Percentiles rank a stretch among this genome's conserved stretches.
These are phyloP conservation scores for Drosophila leontia DNA, from an alignment of 1,140 invertebrate genomes.

Conservation along the genomic window DNA sequence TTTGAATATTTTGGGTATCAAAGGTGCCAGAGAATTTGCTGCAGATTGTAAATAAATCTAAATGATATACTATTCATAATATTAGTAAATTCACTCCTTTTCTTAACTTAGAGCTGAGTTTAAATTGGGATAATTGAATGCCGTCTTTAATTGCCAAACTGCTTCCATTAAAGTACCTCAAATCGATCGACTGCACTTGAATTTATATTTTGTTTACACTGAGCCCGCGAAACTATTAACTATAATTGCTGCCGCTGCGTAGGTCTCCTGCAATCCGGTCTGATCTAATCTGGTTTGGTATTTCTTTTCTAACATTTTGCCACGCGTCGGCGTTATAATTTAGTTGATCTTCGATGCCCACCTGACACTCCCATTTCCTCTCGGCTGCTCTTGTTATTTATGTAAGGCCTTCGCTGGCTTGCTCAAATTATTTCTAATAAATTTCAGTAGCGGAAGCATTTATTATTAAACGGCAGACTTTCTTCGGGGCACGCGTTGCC, in stretches of 20 bases:
- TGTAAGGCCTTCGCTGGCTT: conserved; percentile 28
- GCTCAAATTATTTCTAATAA: conserved; percentile 43
- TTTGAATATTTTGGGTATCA: not conserved
- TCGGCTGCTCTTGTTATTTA: conserved; percentile 42
- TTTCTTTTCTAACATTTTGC: conserved; percentile 33
- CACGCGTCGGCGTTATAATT: conserved; percentile 69
- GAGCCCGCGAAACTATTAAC: conserved; percentile 44
- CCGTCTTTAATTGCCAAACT: not conserved
- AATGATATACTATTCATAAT: not conserved
- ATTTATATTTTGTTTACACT: conserved; percentile 43
- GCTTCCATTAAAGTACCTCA: not conserved
- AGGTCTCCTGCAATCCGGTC: conserved; percentile 41
- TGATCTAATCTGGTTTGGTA: conserved; percentile 44
- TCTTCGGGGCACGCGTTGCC: conserved; percentile 33
- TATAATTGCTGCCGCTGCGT: conserved; percentile 57
- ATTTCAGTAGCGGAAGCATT: conserved; percentile 69
- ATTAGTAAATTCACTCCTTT: too few species aligned
- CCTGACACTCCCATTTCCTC: conserved; percentile 52
- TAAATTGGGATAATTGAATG: not conserved
- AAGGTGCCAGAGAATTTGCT: not conserved
- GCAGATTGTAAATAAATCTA: not conserved
- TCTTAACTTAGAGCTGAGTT: not conserved
- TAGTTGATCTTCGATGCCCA: conserved; percentile 52
- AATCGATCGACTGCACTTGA: conserved; percentile 6
- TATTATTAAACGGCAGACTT: conserved; percentile 38